phyloP scores from a whole-genome alignment of 2,113 vertebrate species.

The Micronycteris hirsuta region DNA sequence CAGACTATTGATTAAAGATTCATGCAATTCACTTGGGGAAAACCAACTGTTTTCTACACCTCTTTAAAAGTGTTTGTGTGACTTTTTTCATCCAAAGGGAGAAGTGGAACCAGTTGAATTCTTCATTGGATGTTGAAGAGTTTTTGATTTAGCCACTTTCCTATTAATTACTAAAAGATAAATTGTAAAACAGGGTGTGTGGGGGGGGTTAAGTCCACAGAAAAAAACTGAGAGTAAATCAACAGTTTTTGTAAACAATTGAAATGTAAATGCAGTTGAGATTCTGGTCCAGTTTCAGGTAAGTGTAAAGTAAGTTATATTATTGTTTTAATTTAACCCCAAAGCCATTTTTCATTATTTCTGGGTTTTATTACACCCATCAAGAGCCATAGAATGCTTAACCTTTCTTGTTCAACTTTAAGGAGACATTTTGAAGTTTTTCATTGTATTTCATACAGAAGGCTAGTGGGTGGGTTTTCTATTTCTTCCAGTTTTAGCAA shows the following conservation, averaged over 20 bases:
- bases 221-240: constrained; percentile 1
- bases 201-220: neutral
- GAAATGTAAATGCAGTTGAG: constrained; percentile 31
- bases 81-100: constrained; percentile 46
- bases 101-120: constrained; percentile 31
- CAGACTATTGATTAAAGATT: neutral
- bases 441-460: constrained; percentile 53
- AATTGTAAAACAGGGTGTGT: no score
- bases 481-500: constrained; percentile 25
- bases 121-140: neutral
- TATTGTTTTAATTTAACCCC: constrained; percentile 45
- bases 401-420: constrained; percentile 58
- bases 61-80: constrained; percentile 32
- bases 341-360: constrained; percentile 70
- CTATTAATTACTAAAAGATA: no score
- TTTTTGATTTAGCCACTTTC: constrained; percentile 12
- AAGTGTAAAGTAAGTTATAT: constrained; percentile 55
- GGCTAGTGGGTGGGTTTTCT: constrained; percentile 35
- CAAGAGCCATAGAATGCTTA: neutral
- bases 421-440: constrained; percentile 57
- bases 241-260: neutral
- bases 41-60: neutral
- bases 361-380: constrained; percentile 41
- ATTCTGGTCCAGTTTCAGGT: constrained; percentile 18
- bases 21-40: neutral